phyloP scores from a whole-genome alignment of 2,797 vertebrate species.

The Takifugu rubripes region DNA sequence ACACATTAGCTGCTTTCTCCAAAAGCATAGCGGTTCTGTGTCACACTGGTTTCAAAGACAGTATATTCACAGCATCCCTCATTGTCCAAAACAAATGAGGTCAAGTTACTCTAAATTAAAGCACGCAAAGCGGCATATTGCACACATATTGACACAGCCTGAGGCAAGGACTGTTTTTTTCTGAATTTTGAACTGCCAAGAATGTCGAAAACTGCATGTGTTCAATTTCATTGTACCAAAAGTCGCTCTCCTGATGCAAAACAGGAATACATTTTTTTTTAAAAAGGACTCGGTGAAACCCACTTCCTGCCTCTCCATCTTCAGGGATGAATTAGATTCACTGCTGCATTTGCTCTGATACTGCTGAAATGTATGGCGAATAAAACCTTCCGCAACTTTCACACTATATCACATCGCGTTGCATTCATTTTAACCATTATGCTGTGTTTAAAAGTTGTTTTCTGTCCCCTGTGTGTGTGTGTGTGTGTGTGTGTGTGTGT shows the following conservation, averaged over 20 bases:
- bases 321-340: background rate
- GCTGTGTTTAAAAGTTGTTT: no score
- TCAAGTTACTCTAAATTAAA: background rate
- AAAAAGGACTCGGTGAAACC: background rate
- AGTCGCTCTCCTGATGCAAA: background rate
- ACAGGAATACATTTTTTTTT: background rate
- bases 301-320: background rate
- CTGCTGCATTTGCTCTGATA: no score
- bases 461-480: no score
- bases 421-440: no score
- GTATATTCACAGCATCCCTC: background rate
- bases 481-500: no score
- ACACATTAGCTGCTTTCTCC: conserved; percentile 34
- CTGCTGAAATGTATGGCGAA: no score
- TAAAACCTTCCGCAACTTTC: no score
- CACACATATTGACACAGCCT: background rate
- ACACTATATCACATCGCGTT: no score
- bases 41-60: background rate
- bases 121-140: conserved; percentile 8
- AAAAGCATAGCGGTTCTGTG: conserved; percentile 30
- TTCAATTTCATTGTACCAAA: background rate
- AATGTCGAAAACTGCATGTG: conserved; percentile 21
- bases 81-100: conserved; percentile 17
- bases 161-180: background rate
- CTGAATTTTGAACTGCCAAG: conserved; percentile 19